Percentiles rank a stretch among this genome's conserved stretches.
Evolutionary conservation across 2,113 vertebrate species (phyloP).

Genomic region (Equus przewalskii): DNA sequence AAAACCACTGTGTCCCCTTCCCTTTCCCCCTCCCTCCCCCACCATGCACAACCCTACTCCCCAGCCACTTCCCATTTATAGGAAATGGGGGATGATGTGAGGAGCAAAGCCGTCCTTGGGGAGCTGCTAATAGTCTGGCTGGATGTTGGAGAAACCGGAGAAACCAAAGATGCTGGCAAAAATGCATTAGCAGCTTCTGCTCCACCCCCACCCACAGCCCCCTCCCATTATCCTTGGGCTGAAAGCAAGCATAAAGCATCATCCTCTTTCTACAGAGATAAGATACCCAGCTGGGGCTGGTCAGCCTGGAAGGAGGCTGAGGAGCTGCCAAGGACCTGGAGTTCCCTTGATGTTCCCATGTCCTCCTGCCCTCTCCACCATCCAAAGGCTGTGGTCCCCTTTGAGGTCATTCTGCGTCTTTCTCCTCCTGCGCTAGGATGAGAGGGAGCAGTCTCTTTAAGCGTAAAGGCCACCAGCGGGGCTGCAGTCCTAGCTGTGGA

Average conservation of each 20-base stretch:
- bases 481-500: neutral
- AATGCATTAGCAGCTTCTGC: conserved; percentile 78
- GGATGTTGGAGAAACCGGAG: conserved; percentile 82
- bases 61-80: conserved; percentile 77
- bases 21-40: neutral
- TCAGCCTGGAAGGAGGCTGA: neutral
- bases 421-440: neutral
- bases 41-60: neutral
- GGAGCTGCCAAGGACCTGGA: neutral
- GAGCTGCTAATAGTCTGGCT: conserved; percentile 83
- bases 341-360: neutral
- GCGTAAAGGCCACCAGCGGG: neutral
- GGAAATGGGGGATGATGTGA: conserved; percentile 81
- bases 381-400: neutral
- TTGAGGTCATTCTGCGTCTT: neutral
- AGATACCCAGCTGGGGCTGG: neutral
- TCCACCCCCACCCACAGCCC: conserved; percentile 26
- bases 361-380: neutral
- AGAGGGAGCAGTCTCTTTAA: neutral
- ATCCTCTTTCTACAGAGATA: neutral
- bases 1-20: conserved; percentile 39
- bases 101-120: conserved; percentile 77
- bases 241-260: neutral
- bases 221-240: conserved; percentile 64
- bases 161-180: conserved; percentile 81